Evolutionary conservation across 92 coral and sea anemone species (phyloP).

Genomic region (Metridium senile): DNA sequence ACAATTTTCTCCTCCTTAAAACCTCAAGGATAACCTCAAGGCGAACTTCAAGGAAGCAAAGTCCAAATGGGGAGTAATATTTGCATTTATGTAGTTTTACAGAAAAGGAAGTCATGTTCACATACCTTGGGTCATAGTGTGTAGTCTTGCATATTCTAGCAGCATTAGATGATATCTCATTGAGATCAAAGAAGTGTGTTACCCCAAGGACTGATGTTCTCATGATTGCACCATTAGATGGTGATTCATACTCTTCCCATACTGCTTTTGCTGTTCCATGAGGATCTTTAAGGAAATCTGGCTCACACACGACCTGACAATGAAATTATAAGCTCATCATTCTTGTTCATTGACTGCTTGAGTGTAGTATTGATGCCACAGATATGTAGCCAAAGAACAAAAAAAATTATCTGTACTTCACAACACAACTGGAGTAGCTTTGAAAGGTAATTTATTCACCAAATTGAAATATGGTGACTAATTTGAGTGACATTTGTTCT

Average conservation of each 20-base stretch:
- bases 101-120: no score
- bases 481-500: no score
- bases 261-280: slow-evolving; percentile 87
- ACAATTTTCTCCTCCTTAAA: no score
- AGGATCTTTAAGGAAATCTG: slow-evolving; percentile 82
- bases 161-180: slow-evolving; percentile 88
- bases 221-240: slow-evolving; percentile 94
- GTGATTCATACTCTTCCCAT: slow-evolving; percentile 72
- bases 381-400: no score
- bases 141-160: slow-evolving; percentile 91
- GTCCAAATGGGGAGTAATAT: no score
- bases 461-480: no score
- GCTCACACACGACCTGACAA: slow-evolving; percentile 79
- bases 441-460: no score
- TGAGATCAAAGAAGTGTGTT: slow-evolving; percentile 84
- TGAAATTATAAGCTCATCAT: no score
- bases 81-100: background rate
- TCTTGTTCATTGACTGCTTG: background rate
- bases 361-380: background rate
- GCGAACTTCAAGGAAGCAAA: no score
- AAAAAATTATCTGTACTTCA: no score
- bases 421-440: no score
- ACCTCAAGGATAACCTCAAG: no score
- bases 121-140: slow-evolving; percentile 93
- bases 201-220: slow-evolving; percentile 87